Conservation (phyloP, 1,140 invertebrate genomes). For the Ericerus pela region DNA sequence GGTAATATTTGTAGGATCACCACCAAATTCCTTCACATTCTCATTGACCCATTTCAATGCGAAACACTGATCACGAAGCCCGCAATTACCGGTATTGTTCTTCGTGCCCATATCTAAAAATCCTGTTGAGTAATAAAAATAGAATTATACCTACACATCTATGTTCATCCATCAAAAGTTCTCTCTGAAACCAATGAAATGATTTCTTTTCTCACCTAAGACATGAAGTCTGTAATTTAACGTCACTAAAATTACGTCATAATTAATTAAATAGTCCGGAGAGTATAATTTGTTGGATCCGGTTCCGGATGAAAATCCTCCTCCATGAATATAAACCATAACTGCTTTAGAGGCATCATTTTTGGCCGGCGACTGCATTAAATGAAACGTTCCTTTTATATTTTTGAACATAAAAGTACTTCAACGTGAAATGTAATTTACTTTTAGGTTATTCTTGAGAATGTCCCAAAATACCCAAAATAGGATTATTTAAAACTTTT, state of each 20-base stretch:
- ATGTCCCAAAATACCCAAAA: too few species aligned
- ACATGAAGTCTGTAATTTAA: slow-evolving; percentile 59
- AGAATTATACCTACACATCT: too few species aligned
- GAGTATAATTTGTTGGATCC: slow-evolving; percentile 36
- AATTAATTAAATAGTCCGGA: slow-evolving; percentile 53
- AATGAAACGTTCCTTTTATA: too few species aligned
- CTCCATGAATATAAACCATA: slow-evolving; percentile 48
- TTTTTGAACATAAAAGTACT: too few species aligned
- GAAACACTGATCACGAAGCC: slow-evolving; percentile 56
- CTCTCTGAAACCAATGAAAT: background rate
- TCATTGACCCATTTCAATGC: slow-evolving; percentile 55
- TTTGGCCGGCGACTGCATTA: background rate
- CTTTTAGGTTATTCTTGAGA: too few species aligned
- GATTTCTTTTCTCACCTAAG: slow-evolving; percentile 29
- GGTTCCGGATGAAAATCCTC: slow-evolving; percentile 39
- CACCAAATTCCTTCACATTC: slow-evolving; percentile 57
- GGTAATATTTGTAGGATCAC: slow-evolving; percentile 53
- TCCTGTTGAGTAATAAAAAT: slow-evolving; percentile 1
- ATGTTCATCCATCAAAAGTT: too few species aligned
- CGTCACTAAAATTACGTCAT: slow-evolving; percentile 58
- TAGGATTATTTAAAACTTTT: too few species aligned
- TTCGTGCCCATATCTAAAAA: slow-evolving; percentile 43
- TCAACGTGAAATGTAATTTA: too few species aligned
- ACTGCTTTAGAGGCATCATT: slow-evolving; percentile 30
- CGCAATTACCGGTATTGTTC: slow-evolving; percentile 52